Percentiles rank a stretch among this genome's conserved stretches.
These are phyloP conservation scores for Proisotoma minuta DNA, from an alignment of 2,888 invertebrate genomes.

Conservation along the genomic window DNA sequence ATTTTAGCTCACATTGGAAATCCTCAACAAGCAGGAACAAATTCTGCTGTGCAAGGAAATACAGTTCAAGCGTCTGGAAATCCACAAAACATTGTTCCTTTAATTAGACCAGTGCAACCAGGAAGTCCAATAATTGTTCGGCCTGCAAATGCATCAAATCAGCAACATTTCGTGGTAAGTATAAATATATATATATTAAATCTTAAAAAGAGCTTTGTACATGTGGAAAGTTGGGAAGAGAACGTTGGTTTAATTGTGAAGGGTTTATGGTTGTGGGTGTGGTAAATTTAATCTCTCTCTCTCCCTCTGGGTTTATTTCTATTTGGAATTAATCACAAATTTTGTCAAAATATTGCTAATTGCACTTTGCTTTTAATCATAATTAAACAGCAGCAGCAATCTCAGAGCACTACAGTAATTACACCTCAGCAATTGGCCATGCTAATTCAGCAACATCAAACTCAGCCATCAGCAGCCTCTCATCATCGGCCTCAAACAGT, in stretches of 20 bases:
- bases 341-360: not conserved
- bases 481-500: conserved; percentile 44
- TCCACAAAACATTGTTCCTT: conserved; percentile 25
- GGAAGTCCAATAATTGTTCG: conserved; percentile 44
- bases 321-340: no score
- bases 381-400: conserved; percentile 40
- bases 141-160: conserved; percentile 27
- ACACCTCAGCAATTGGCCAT: conserved; percentile 47
- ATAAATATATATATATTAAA: not conserved
- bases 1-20: conserved; percentile 44
- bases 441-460: conserved; percentile 44
- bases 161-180: conserved; percentile 41
- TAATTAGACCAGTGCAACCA: conserved; percentile 45
- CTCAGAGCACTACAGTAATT: conserved; percentile 45
- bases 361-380: conserved; percentile 23
- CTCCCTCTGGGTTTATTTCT: no score
- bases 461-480: conserved; percentile 34
- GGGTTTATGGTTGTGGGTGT: not conserved
- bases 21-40: conserved; percentile 18
- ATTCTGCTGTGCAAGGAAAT: conserved; percentile 10
- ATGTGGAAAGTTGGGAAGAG: no score
- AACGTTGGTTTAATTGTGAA: no score
- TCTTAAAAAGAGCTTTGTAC: no score
- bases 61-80: conserved; percentile 9
- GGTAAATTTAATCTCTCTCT: no score